Base-by-base conservation (phyloP, 2,797 vertebrate genomes). In the Varecia variegata region DNA sequence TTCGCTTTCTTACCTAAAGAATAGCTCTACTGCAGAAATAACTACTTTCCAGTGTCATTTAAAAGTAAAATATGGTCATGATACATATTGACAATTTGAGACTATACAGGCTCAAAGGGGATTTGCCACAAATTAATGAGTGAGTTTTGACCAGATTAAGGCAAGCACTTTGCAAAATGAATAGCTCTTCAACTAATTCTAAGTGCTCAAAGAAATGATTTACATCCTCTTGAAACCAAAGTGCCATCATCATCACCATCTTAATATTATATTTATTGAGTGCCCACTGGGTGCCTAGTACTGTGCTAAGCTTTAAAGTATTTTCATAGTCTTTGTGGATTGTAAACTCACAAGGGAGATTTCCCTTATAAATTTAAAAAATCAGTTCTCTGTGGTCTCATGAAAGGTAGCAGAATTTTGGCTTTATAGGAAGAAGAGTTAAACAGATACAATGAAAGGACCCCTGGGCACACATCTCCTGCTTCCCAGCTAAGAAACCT, bases 361-460 rank as follows among this genome's bases (percentile, higher is more conserved):
- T 32, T 95, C 38, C 52, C 47, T 85, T 93, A 65, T 52, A 82
- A 58, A 77, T 83, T 17, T 65, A 95, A 91, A 95, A 95, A 95
- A 67, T 65, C 47, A 82, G 89, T 38, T 93, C 70, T 94, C 82
- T 94, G 52, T 96, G 68, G 65, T 85, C 93, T 82, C 79, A 95
- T 32, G 47, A 89, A 81, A 96, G 14, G 20, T 90, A 95, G 43
- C 13, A 90, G 70, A 95, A 94, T 95, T 94, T 96, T 90, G 67
- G 50, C 65, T 95, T 97, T 95, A 87, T 95, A 89, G 74, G 92
- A 97, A 95, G 67, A 96, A 91, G 50, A 90, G 90, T 96, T 97
- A 96, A 96, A 88, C 87, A 94, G 70, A 32, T 85, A 67, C 91
- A 94, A 93, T 97, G 87, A 97, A 96, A 94, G n/a, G n/a, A 88